Evolutionary conservation across 2,797 vertebrate genomes (phyloP).

Genomic region (Pelodytes ibericus): DNA sequence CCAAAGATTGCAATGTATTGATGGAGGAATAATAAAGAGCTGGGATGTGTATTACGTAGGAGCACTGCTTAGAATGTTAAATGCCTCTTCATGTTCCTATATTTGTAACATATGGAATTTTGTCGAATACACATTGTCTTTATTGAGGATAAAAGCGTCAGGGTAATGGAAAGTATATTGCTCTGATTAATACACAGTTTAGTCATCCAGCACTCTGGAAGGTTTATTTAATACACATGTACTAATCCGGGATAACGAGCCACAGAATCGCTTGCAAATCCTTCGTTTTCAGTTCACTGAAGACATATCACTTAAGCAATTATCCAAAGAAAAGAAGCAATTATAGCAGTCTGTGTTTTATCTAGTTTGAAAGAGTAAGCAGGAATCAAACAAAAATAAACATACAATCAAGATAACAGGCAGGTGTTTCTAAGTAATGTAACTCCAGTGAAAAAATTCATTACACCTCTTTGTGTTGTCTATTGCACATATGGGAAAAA

Average conservation of each 20-base stretch:
- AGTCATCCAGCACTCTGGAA: constrained; percentile 8
- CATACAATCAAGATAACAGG: neutral
- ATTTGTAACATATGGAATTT: constrained; percentile 4
- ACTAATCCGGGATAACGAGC: constrained; percentile 22
- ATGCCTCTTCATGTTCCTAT: constrained; percentile 9
- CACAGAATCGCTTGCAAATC: neutral
- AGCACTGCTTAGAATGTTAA: neutral
- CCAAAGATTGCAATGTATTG: too few species aligned
- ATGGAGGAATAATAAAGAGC: neutral
- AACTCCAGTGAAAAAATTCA: too few species aligned
- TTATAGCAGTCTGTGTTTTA: constrained; percentile 1
- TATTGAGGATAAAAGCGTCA: constrained; percentile 23
- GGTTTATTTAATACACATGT: constrained; percentile 42
- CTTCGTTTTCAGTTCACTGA: constrained; percentile 8
- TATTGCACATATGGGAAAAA: too few species aligned
- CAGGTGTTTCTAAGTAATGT: too few species aligned
- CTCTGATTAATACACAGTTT: constrained; percentile 23
- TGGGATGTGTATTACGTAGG: neutral
- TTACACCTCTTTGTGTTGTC: too few species aligned
- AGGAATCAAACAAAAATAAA: neutral
- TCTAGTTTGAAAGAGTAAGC: neutral
- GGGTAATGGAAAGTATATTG: constrained; percentile 26
- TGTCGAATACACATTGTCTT: constrained; percentile 8
- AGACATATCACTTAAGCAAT: constrained; percentile 17
- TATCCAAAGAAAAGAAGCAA: constrained; percentile 4